Conservation (phyloP, 2,113 vertebrate species). For the Terrapene triunguis region DNA sequence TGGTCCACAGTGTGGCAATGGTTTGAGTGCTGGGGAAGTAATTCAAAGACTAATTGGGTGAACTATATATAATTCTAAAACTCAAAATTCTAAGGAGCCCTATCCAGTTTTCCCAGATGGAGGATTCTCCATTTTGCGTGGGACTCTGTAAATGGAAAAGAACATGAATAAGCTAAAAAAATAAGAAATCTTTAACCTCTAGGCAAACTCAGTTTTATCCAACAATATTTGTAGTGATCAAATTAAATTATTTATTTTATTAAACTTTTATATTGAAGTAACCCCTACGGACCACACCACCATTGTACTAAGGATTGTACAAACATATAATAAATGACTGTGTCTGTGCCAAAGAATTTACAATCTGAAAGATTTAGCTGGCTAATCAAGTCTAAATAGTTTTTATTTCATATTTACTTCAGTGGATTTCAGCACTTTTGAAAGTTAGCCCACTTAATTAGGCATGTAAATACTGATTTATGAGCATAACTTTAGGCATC, state of each 20-base stretch:
- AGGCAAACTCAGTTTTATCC: background rate
- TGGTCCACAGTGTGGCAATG: background rate
- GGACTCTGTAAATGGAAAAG: background rate
- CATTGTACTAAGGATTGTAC: background rate
- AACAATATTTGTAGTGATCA: background rate
- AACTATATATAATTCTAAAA: background rate
- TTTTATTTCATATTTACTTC: conserved; percentile 11
- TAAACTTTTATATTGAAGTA: background rate
- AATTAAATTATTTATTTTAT: background rate
- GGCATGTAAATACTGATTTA: background rate
- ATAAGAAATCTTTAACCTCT: background rate
- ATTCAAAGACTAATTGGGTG: background rate
- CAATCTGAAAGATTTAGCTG: background rate
- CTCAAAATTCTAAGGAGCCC: background rate
- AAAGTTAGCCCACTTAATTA: background rate
- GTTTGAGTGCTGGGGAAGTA: background rate
- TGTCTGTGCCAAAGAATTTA: background rate
- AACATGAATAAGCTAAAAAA: background rate
- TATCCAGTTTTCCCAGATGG: background rate
- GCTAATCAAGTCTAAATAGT: background rate
- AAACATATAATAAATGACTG: background rate
- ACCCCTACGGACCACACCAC: background rate
- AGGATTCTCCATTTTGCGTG: background rate
- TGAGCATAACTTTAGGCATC: background rate
- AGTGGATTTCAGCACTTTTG: background rate